Evolutionary conservation across 2,888 invertebrate species (phyloP).

Genomic region (Ypsolopha scabrella): DNA sequence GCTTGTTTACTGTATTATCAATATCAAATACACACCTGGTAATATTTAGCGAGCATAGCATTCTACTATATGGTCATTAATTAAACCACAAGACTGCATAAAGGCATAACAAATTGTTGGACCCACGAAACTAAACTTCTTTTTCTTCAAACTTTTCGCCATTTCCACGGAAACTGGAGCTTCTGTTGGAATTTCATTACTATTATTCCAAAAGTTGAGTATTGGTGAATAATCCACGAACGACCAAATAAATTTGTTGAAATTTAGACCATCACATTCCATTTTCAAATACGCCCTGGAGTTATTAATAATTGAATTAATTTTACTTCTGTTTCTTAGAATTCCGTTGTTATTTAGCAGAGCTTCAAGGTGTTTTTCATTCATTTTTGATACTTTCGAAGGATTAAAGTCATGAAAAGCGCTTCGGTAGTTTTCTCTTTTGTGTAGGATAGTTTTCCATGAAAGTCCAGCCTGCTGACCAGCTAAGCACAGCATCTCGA

Average conservation of each 20-base stretch:
- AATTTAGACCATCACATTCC: constrained; percentile 35
- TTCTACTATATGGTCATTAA: constrained; percentile 41
- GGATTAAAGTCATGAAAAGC: constrained; percentile 42
- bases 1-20: too few relatives aligned
- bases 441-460: constrained; percentile 53
- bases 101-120: constrained; percentile 54
- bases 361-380: constrained; percentile 23
- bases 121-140: constrained; percentile 52
- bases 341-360: constrained; percentile 27
- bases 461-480: constrained; percentile 59
- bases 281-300: constrained; percentile 39
- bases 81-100: constrained; percentile 59
- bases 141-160: constrained; percentile 40
- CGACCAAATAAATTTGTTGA: constrained; percentile 45
- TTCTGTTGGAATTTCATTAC: constrained; percentile 36
- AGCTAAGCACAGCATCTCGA: constrained; percentile 58
- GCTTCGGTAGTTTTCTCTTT: constrained; percentile 39
- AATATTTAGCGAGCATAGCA: constrained; percentile 33
- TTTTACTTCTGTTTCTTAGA: constrained; percentile 45
- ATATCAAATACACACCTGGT: too few relatives aligned
- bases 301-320: constrained; percentile 46
- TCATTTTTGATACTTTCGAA: constrained; percentile 26
- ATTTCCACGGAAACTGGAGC: constrained; percentile 29
- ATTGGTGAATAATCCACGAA: constrained; percentile 41
- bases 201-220: constrained; percentile 32